These are phyloP conservation scores for Eubucco bourcierii DNA, from an alignment of 2,113 vertebrate species.

Conservation along the genomic window DNA sequence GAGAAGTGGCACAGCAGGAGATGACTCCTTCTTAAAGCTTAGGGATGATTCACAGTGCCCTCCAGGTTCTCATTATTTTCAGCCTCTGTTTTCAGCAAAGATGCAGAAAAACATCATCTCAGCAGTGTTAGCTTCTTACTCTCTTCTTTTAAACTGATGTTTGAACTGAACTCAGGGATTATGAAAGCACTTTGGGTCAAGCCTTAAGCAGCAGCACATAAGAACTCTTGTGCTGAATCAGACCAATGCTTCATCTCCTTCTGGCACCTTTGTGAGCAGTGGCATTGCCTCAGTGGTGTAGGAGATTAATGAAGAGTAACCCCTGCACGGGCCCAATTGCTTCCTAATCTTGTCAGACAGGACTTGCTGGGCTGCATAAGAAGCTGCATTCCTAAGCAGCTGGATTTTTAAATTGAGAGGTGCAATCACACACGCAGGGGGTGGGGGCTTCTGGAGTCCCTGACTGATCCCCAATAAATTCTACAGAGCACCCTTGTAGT, in stretches of 20 bases:
- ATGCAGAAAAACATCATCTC: conserved; percentile 22
- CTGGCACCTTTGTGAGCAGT: background rate
- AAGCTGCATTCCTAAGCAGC: background rate
- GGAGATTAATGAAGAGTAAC: background rate
- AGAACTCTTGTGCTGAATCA: conserved; percentile 28
- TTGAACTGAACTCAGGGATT: conserved; percentile 8
- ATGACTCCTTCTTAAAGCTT: conserved; percentile 31
- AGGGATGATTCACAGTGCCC: background rate
- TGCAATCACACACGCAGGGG: background rate
- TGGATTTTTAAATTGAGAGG: background rate
- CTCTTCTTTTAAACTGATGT: conserved; percentile 2
- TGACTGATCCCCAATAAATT: background rate
- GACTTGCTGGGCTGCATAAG: background rate
- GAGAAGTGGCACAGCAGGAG: background rate
- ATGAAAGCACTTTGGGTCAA: conserved; percentile 48
- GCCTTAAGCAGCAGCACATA: background rate
- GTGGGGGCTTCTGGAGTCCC: background rate
- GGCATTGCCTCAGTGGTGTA: background rate
- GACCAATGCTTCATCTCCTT: background rate
- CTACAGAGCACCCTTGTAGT: background rate
- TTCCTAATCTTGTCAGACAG: background rate
- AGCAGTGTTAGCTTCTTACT: background rate
- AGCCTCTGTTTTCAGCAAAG: background rate
- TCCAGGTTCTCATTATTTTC: conserved; percentile 7
- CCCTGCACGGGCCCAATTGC: background rate